Evolutionary conservation across 1,140 invertebrate genomes (phyloP).

Genomic region (Drosophila dunni): DNA sequence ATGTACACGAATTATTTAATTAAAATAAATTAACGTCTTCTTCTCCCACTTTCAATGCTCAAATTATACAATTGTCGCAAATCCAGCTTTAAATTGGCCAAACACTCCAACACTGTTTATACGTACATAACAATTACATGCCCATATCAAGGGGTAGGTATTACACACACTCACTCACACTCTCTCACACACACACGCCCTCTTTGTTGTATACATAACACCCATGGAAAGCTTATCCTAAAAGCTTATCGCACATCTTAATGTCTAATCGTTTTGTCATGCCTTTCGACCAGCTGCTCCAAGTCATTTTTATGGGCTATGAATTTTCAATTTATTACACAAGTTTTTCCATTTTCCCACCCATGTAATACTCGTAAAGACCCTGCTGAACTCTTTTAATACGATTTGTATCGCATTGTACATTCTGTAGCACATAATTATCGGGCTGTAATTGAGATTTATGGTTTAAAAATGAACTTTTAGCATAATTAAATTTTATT

Average conservation of each 20-base stretch:
- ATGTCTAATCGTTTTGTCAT: slow-evolving; percentile 19
- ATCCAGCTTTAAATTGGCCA: too few species aligned
- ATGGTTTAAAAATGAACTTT: neutral
- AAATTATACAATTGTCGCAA: too few species aligned
- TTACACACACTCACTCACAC: slow-evolving; percentile 12
- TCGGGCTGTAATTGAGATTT: neutral
- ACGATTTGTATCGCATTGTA: slow-evolving; percentile 2
- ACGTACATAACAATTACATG: slow-evolving; percentile 51
- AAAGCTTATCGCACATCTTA: slow-evolving; percentile 25
- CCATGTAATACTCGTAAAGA: neutral
- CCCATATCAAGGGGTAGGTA: slow-evolving; percentile 26
- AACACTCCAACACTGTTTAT: neutral
- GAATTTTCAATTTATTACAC: slow-evolving; percentile 16
- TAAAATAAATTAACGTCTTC: too few species aligned
- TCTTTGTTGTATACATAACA: slow-evolving; percentile 14
- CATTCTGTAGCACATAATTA: neutral
- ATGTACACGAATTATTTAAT: too few species aligned
- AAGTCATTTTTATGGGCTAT: slow-evolving; percentile 19
- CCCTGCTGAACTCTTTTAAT: neutral
- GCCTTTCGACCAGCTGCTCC: slow-evolving; percentile 11
- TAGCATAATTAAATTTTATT: neutral
- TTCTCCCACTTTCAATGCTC: too few species aligned
- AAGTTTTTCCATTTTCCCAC: slow-evolving; percentile 10
- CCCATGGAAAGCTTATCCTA: slow-evolving; percentile 22
- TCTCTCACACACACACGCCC: neutral